Evolutionary conservation across 2,888 invertebrate species (phyloP).

Genomic region (Dromius quadrimaculatus): DNA sequence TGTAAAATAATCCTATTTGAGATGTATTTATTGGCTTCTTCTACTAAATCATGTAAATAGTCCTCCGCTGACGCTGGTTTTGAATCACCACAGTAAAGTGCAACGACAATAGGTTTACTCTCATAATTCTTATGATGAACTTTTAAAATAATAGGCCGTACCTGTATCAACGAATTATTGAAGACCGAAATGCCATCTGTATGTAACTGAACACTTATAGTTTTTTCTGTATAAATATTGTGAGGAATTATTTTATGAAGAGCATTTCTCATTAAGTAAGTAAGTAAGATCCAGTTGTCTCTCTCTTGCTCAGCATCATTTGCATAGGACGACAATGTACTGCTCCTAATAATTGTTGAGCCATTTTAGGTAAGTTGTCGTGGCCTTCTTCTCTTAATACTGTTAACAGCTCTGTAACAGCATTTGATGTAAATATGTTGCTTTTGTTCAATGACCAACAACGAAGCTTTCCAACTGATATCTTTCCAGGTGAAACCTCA

Average conservation of each 20-base stretch:
- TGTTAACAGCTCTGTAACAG: slow-evolving; percentile 19
- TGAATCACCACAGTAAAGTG: slow-evolving; percentile 53
- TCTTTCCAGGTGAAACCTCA: background rate
- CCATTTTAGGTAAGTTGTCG: slow-evolving; percentile 15
- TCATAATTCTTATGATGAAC: no score
- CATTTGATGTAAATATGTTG: slow-evolving; percentile 1
- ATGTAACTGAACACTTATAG: slow-evolving; percentile 50
- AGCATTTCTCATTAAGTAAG: no score
- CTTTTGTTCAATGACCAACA: slow-evolving; percentile 18
- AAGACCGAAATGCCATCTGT: slow-evolving; percentile 52
- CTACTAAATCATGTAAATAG: slow-evolving; percentile 52
- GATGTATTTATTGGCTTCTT: slow-evolving; percentile 45
- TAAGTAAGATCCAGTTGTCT: slow-evolving; percentile 7
- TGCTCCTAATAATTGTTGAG: slow-evolving; percentile 25
- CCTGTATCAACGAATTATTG: slow-evolving; percentile 41
- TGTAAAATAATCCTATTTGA: slow-evolving; percentile 40
- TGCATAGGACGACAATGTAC: slow-evolving; percentile 28
- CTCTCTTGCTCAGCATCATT: slow-evolving; percentile 8
- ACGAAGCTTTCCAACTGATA: background rate
- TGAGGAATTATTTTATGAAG: slow-evolving; percentile 30
- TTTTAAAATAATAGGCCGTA: slow-evolving; percentile 52
- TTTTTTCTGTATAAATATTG: slow-evolving; percentile 47
- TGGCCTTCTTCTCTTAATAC: slow-evolving; percentile 26
- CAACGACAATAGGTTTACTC: slow-evolving; percentile 49
- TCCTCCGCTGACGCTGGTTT: slow-evolving; percentile 47